Conservation (phyloP, 2,113 vertebrate species). For the Diadophis punctatus region DNA sequence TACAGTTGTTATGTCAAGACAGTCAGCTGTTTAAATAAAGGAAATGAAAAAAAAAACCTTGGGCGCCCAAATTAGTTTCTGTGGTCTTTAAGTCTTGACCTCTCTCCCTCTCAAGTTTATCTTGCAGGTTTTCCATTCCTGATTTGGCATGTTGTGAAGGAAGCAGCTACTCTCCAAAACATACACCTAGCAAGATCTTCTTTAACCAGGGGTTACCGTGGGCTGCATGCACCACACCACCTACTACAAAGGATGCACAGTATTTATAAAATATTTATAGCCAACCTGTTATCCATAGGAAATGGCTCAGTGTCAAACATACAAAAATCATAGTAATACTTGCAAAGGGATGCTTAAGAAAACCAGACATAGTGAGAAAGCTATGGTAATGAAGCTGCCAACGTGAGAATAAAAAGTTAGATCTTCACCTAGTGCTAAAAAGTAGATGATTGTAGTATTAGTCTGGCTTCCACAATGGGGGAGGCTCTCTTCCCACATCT, state of each 20-base stretch:
- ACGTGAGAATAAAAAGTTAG: neutral
- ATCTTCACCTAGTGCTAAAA: neutral
- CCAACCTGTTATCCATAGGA: neutral
- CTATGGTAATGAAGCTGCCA: neutral
- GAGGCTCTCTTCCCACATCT: neutral
- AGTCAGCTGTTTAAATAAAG: neutral
- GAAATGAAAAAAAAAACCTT: neutral
- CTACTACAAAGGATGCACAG: slow-evolving; percentile 64
- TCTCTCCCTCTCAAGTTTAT: neutral
- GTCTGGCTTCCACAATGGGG: neutral
- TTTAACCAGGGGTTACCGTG: slow-evolving; percentile 49
- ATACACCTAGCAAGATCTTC: slow-evolving; percentile 47
- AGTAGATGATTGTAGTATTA: neutral
- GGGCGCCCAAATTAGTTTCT: neutral
- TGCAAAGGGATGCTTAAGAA: neutral
- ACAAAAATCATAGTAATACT: neutral
- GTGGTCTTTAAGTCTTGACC: slow-evolving; percentile 33
- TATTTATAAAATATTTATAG: neutral
- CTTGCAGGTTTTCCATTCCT: neutral
- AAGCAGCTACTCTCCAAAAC: neutral
- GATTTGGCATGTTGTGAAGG: neutral
- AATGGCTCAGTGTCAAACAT: neutral
- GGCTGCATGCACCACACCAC: slow-evolving; percentile 29
- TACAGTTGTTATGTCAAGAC: too few relatives aligned
- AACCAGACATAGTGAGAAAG: neutral